Evolutionary conservation across 2,113 vertebrate genomes (phyloP).

Genomic region (Fregata magnificens): DNA sequence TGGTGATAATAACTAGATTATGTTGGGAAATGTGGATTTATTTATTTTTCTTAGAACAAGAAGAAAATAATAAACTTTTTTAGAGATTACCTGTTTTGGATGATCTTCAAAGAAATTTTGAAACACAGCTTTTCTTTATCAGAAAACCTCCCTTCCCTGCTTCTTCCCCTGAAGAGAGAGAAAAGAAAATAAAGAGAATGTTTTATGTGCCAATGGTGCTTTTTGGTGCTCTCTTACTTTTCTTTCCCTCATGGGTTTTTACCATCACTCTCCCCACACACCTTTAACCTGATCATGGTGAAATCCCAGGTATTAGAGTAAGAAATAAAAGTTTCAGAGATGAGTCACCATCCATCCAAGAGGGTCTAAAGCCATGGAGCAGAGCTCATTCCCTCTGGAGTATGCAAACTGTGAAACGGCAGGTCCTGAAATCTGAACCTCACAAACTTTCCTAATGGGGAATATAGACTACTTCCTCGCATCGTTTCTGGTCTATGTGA

Average conservation of each 20-base stretch:
- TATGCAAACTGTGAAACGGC: background rate
- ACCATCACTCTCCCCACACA: fast-evolving
- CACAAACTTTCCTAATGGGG: background rate
- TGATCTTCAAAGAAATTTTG: background rate
- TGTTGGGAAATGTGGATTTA: background rate
- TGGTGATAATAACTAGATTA: background rate
- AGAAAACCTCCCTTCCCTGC: background rate
- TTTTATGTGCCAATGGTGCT: background rate
- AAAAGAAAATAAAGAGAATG: background rate
- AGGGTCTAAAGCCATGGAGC: background rate
- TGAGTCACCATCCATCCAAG: background rate
- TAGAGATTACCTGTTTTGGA: background rate
- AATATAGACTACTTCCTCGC: fast-evolving
- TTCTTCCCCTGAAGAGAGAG: background rate
- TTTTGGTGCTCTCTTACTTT: background rate
- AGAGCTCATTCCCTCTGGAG: fast-evolving
- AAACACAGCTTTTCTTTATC: background rate
- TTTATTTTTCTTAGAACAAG: background rate
- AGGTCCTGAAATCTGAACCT: background rate
- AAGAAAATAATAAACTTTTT: background rate
- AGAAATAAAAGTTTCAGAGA: background rate
- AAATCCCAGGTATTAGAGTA: background rate
- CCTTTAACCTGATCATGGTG: background rate
- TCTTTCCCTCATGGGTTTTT: background rate
- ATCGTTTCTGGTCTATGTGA: background rate